Evolutionary conservation across 2,113 vertebrate genomes (phyloP).

Genomic region (Eudyptes chrysolophus): DNA sequence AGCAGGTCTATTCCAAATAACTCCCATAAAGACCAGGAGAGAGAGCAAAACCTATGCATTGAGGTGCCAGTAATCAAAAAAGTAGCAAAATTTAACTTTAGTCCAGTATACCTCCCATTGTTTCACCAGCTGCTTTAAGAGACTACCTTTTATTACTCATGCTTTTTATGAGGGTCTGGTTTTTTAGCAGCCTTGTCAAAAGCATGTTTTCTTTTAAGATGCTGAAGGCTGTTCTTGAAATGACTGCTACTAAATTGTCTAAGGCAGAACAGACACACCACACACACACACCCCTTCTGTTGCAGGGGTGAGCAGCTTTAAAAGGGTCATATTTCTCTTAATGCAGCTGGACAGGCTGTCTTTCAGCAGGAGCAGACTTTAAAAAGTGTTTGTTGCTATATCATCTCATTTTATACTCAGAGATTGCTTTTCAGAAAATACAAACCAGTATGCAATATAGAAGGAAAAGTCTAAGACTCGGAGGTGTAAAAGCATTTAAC

Average conservation of each 20-base stretch:
- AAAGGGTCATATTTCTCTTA: constrained; percentile 26
- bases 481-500: background rate
- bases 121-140: background rate
- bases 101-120: background rate
- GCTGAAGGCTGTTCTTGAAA: background rate
- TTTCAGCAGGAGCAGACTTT: background rate
- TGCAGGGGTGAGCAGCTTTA: background rate
- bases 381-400: background rate
- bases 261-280: background rate
- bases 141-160: background rate
- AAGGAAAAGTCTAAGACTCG: background rate
- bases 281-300: background rate
- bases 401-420: background rate
- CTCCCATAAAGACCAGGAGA: background rate
- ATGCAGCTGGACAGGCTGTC: background rate
- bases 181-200: background rate
- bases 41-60: background rate
- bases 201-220: background rate
- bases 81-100: background rate
- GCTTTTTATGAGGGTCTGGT: background rate
- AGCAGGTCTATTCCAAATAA: background rate
- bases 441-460: background rate
- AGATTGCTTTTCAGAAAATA: background rate
- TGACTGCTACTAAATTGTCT: constrained; percentile 6
- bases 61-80: background rate